Conservation (phyloP, 2,888 invertebrate species). For the Lutraria lutraria region DNA sequence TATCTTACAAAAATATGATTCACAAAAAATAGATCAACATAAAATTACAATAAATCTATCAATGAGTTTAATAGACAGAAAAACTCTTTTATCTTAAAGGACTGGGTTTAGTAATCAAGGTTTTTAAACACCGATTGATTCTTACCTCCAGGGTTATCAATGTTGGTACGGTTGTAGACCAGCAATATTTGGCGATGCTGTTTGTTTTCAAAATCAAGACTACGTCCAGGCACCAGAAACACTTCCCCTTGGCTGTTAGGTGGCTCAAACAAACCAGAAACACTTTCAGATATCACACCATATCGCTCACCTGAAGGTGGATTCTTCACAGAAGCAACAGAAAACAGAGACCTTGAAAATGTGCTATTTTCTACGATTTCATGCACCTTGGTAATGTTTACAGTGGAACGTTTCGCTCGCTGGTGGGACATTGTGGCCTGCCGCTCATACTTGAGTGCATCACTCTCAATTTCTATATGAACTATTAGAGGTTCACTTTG, state of each 20-base stretch:
- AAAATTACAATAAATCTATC: too few species aligned
- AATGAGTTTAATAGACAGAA: too few species aligned
- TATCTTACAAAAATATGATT: too few species aligned
- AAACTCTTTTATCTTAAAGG: too few species aligned
- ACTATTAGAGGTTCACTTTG: constrained; percentile 56
- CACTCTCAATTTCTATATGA: constrained; percentile 58
- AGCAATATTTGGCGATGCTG: constrained; percentile 75
- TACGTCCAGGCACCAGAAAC: constrained; percentile 66
- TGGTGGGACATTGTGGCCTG: constrained; percentile 52
- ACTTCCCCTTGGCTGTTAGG: constrained; percentile 74
- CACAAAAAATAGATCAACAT: too few species aligned
- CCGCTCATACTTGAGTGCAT: constrained; percentile 61
- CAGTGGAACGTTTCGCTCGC: constrained; percentile 67
- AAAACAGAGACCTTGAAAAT: constrained; percentile 62
- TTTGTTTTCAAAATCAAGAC: constrained; percentile 92
- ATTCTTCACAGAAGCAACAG: constrained; percentile 64
- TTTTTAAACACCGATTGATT: too few species aligned
- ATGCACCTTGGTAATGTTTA: constrained; percentile 67
- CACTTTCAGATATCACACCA: constrained; percentile 61
- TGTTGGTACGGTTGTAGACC: constrained; percentile 75
- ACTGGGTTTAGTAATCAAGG: too few species aligned
- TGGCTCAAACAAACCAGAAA: constrained; percentile 58
- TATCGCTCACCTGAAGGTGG: constrained; percentile 66
- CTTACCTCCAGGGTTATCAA: constrained; percentile 72
- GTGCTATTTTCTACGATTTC: constrained; percentile 73